These are phyloP conservation scores for Podabrus alpinus DNA, from an alignment of 2,888 invertebrate species.

Conservation along the genomic window DNA sequence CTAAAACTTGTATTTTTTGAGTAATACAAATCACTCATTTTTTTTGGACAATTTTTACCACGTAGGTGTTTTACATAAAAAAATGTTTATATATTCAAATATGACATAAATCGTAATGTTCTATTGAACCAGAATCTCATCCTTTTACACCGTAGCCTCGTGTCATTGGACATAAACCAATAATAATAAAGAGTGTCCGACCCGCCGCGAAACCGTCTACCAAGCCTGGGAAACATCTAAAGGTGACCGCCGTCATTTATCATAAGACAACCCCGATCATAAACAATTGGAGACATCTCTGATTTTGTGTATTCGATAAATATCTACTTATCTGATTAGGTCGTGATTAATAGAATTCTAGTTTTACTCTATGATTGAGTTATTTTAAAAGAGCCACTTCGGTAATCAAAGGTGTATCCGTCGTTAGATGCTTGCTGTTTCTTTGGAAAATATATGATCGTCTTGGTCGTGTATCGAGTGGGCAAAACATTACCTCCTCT, in stretches of 20 bases:
- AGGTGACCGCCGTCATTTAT: conserved; percentile 34
- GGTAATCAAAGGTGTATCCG: conserved; percentile 5
- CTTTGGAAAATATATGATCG: not conserved
- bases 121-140: conserved; percentile 18
- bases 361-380: conserved; percentile 27
- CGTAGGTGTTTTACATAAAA: not conserved
- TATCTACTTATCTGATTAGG: conserved; percentile 32
- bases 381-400: conserved; percentile 16
- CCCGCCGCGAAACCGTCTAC: conserved; percentile 26
- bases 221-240: conserved; percentile 31
- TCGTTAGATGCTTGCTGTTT: not conserved
- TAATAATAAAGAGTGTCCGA: conserved; percentile 29
- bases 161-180: conserved; percentile 30
- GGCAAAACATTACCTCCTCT: not conserved
- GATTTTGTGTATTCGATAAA: conserved; percentile 33
- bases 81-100: not conserved
- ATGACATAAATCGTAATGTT: conserved; percentile 5
- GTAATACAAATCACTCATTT: not conserved
- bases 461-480: not conserved
- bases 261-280: conserved; percentile 34
- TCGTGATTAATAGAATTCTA: conserved; percentile 28
- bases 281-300: conserved; percentile 33
- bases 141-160: conserved; percentile 24
- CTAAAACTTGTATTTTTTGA: not conserved
- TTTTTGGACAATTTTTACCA: not conserved